Conservation (phyloP, 2,113 vertebrate genomes). For the Poeciliopsis prolifica region DNA sequence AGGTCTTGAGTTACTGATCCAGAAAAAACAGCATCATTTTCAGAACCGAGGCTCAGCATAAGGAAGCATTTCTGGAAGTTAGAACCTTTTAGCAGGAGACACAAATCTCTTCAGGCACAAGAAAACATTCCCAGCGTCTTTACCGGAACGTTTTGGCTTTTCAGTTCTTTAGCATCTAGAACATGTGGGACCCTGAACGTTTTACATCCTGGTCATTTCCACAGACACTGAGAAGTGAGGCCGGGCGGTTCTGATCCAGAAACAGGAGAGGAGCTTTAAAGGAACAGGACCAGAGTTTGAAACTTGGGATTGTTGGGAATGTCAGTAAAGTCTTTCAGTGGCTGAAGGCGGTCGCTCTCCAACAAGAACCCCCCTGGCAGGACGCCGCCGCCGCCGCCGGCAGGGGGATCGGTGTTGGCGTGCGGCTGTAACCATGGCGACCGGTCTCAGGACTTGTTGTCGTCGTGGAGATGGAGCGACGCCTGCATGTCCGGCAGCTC, state of each 20-base stretch:
- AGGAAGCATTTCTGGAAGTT: neutral
- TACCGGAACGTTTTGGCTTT: neutral
- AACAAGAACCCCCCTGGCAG: neutral
- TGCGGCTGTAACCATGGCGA: slow-evolving; percentile 15
- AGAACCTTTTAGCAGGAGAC: neutral
- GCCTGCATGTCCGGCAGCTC: slow-evolving; percentile 93
- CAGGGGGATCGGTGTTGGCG: neutral
- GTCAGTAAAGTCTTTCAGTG: neutral
- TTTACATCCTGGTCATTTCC: neutral
- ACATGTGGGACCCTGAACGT: neutral
- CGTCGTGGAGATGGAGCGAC: slow-evolving; percentile 89
- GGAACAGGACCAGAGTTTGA: neutral
- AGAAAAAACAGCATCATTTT: neutral
- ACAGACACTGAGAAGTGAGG: neutral
- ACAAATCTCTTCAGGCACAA: neutral
- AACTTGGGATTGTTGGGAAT: neutral
- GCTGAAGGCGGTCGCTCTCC: neutral
- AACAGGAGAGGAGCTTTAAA: neutral
- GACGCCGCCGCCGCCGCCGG: neutral
- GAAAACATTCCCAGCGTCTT: neutral
- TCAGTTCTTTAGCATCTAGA: neutral
- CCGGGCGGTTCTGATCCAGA: neutral
- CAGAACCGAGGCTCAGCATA: neutral
- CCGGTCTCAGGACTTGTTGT: slow-evolving; percentile 93
- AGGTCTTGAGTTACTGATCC: neutral